Percentiles rank a stretch among this genome's conserved stretches.
These are phyloP conservation scores for Perca fluviatilis DNA, from an alignment of 2,113 vertebrate species.

Conservation along the genomic window DNA sequence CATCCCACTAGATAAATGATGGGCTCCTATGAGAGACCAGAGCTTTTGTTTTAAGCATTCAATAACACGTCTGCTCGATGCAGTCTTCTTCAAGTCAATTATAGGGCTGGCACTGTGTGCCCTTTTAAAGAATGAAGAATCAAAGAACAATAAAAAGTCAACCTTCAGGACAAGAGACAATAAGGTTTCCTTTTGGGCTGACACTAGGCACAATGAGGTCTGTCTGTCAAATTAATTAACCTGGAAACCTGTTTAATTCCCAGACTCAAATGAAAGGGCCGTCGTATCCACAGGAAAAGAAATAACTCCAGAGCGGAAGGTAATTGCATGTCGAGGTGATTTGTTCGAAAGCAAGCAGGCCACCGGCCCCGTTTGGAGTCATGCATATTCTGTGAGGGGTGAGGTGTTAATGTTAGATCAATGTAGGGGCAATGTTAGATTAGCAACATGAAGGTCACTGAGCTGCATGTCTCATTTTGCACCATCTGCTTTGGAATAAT, in stretches of 20 bases:
- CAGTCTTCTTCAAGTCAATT: conserved; percentile 75
- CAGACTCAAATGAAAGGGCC: conserved; percentile 68
- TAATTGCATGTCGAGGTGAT: conserved; percentile 83
- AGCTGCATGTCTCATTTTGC: conserved; percentile 61
- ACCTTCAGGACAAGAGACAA: conserved; percentile 73
- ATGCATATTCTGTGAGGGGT: conserved; percentile 68
- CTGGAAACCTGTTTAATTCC: conserved; percentile 78
- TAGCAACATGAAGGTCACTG: conserved; percentile 76
- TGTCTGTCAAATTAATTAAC: conserved; percentile 84
- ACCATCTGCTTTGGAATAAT: conserved; percentile 78
- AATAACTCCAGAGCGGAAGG: conserved; percentile 69
- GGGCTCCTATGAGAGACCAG: conserved; percentile 35
- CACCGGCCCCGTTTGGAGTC: conserved; percentile 64
- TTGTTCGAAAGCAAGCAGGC: conserved; percentile 69
- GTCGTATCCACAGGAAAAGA: conserved; percentile 65
- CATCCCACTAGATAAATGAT: conserved; percentile 43
- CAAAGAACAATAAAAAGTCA: conserved; percentile 78
- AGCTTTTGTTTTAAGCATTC: conserved; percentile 68
- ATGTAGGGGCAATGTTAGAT: conserved; percentile 76
- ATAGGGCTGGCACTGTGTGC: conserved; percentile 40
- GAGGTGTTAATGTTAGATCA: conserved; percentile 78
- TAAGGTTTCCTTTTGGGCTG: conserved; percentile 71
- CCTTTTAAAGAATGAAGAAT: conserved; percentile 60
- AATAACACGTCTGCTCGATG: conserved; percentile 59
- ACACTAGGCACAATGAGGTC: conserved; percentile 77